phyloP scores from a whole-genome alignment of 2,797 vertebrate genomes.

The Salmo trutta region DNA sequence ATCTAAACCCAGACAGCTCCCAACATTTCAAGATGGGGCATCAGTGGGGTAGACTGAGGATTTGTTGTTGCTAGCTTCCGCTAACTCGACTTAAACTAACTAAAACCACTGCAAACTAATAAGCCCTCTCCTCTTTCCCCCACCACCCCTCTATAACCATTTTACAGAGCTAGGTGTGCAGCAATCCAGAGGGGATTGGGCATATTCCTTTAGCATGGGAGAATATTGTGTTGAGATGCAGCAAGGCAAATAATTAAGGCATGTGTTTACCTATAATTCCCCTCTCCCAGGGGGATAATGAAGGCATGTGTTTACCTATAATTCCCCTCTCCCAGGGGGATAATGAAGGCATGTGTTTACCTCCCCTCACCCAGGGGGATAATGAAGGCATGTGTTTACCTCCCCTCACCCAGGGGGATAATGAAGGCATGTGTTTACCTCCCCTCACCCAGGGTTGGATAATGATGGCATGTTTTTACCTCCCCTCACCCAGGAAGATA shows the following conservation, averaged over 20 bases:
- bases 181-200: constrained; percentile 75
- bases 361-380: constrained; percentile 86
- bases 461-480: no score
- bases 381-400: no score
- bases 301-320: no score
- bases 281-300: constrained; percentile 64
- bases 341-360: constrained; percentile 91
- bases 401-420: no score
- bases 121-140: background rate
- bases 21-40: background rate
- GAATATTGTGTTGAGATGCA: constrained; percentile 85
- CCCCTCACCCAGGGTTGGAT: no score
- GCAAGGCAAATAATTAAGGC: constrained; percentile 89
- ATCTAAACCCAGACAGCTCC: background rate
- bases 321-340: constrained; percentile 18
- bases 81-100: no score
- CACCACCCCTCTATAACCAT: no score
- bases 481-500: no score
- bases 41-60: background rate
- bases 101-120: background rate
- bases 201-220: constrained; percentile 80
- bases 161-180: constrained; percentile 53
- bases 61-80: no score
- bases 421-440: no score
- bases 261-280: constrained; percentile 83